Evolutionary conservation across 2,888 invertebrate species (phyloP), one percentile per base, ranked within the genome.

Genomic region (Lepeophtheirus nordmannii): DNA sequence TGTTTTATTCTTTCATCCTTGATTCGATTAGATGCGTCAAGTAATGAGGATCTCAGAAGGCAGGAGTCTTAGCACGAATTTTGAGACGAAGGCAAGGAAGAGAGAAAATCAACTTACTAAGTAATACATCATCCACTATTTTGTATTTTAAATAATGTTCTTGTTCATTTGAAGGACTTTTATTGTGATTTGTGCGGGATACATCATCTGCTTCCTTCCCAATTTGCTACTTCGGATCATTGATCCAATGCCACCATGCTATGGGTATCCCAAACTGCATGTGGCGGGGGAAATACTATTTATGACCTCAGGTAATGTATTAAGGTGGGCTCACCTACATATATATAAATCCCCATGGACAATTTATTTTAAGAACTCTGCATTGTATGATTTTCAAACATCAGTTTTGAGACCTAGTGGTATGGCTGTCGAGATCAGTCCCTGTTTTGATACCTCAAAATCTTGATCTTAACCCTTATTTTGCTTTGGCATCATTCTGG

Each of bases 241-340:
- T 63, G 63, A 63, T 56, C 63, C 63, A 12, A 63, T 63, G 63
- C 63, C 63, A 10, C 63, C 63, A 9, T 37, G 38, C 63, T 53
- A n/a, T 10, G 53, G 22, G 1, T 22, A 23, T 17, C 63, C 63
- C 1, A 53, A 53, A 22, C 38, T 46, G 20, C 63, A 63, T 17
- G 63, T 63, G 8, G 30, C 56, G 1, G 63, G 63, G 10, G 41
- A 63, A 20, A 53, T 63, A 37, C 20, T 63, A n/a, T 63, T 63
- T 23, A 46, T 41, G 63, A 46, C 46, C 12, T 63, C 63, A 12
- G 53, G 53, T 46, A n/a, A n/a, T n/a, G n/a, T n/a, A n/a, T n/a
- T n/a, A n/a, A n/a, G n/a, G n/a, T n/a, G n/a, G n/a, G n/a, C n/a
- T n/a, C n/a, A 30, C 30, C 7, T 30, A 30, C 30, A 30, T 30